A percentile compares a stretch with the other conserved stretches of the same genome.
phyloP scores from a whole-genome alignment of 2,113 vertebrate genomes.

The rabbit (Oryctolagus cuniculus) region mOryCun1.1 NC_091449.1:22805001-22805500 shows the following conservation, averaged over 20 bases:
- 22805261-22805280: background rate
- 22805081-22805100: too few species aligned
- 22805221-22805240: background rate
- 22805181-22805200: background rate
- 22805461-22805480: background rate
- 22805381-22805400: background rate
- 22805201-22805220: background rate
- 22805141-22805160: too few species aligned
- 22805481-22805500: background rate
- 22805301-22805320: background rate
- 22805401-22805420: background rate
- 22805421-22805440: background rate
- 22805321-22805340: background rate
- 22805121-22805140: too few species aligned
- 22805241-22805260: background rate
- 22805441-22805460: background rate
- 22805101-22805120: too few species aligned
- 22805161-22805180: background rate
- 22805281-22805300: background rate
- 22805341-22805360: background rate
- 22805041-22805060: too few species aligned
- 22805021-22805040: too few species aligned
- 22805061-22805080: too few species aligned
- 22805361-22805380: background rate
- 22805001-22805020: too few species aligned